Conservation (phyloP, 2,113 vertebrate species). For the Oryzias celebensis region DNA sequence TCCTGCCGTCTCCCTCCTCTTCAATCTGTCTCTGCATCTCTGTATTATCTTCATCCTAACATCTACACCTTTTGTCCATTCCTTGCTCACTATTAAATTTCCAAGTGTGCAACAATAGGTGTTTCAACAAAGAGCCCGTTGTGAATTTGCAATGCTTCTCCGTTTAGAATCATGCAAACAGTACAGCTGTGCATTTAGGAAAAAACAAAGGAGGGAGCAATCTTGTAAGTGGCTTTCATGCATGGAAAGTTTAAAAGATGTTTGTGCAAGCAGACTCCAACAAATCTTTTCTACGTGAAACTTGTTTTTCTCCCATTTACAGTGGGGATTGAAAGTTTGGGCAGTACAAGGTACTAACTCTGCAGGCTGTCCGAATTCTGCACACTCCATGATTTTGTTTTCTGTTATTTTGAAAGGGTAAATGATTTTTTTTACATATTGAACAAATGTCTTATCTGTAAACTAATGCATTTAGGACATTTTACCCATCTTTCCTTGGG, state of each 20-base stretch:
- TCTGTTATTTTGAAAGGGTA: too few relatives aligned
- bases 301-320: too few relatives aligned
- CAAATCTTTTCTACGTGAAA: background rate
- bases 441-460: too few relatives aligned
- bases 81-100: conserved; percentile 1
- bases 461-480: too few relatives aligned
- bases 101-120: background rate
- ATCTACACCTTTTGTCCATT: background rate
- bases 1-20: conserved; percentile 1
- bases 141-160: background rate
- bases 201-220: background rate
- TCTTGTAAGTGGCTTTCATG: conserved; percentile 1
- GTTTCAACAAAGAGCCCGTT: background rate
- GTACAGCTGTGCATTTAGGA: background rate
- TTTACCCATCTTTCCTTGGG: too few relatives aligned
- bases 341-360: too few relatives aligned
- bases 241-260: background rate
- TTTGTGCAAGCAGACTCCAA: background rate
- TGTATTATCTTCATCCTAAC: conserved; percentile 25
- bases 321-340: too few relatives aligned
- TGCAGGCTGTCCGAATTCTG: too few relatives aligned
- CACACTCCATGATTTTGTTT: too few relatives aligned
- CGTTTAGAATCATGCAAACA: background rate
- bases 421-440: too few relatives aligned
- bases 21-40: conserved; percentile 25